Evolutionary conservation across 2,113 vertebrate genomes (phyloP), one percentile per base, ranked within the genome.

Genomic region (Ornithorhynchus anatinus): DNA sequence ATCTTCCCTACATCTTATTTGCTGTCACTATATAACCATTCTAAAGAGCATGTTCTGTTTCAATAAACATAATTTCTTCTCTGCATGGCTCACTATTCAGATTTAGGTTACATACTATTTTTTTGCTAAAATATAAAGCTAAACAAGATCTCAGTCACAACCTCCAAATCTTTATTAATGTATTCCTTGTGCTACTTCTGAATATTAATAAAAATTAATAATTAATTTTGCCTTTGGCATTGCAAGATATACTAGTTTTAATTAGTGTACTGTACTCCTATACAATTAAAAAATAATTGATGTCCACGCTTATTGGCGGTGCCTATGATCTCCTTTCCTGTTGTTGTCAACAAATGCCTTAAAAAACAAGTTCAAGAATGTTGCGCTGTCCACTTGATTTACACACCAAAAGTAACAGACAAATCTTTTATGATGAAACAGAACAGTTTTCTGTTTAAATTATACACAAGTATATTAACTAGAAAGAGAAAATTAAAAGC

Each of bases 131-230:
- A 92, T 91, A 94, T 89, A 94, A 94, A 91, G 89, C 90, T 89
- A 92, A 92, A 91, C 91, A 92, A 92, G 92, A 96, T 96, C 92
- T 96, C 94, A 95, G 94, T 94, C 92, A 93, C 93, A 95, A 92
- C 93, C 92, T 93, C 95, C 95, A 96, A 97, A 98, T 97, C 93
- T 92, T 94, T 92, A 94, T 95, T 96, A 98, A 99, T 98, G 96
- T 95, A 98, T 98, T 98, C 96, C 96, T 96, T 95, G 95, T 92
- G 95, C 96, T 98, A 96, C 96, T 98, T 97, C 94, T 99, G 96
- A 99, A 99, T 99, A 98, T 99, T 98, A 99, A 99, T 99, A 97
- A 96, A 97, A 96, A 96, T 99, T 94, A 98, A 98, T 99, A 96
- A 98, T 99, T 99, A 97, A 98, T 99, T 96, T 99, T 96, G 97